phyloP scores from a whole-genome alignment of 1,140 invertebrate genomes.

The Sinella curviseta region DNA sequence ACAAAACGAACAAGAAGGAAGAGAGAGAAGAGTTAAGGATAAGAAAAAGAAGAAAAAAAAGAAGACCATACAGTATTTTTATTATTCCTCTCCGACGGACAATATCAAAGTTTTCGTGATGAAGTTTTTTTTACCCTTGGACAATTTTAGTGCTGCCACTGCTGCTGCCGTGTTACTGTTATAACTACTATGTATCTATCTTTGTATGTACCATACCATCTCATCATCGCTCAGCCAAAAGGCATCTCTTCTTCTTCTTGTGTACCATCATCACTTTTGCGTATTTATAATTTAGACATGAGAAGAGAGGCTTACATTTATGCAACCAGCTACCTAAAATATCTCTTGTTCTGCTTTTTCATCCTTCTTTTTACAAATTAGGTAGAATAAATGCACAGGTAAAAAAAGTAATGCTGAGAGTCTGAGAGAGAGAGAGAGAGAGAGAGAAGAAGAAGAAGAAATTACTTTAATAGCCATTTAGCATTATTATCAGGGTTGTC shows the following conservation, averaged over 20 bases:
- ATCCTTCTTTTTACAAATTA: neutral
- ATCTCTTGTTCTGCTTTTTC: neutral
- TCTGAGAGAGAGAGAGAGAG: no score
- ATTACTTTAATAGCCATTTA: no score
- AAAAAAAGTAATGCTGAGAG: neutral
- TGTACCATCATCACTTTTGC: neutral
- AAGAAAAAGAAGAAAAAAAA: neutral
- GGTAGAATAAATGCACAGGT: neutral
- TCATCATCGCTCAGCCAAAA: neutral
- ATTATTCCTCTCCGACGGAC: constrained; percentile 19
- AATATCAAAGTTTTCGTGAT: constrained; percentile 24
- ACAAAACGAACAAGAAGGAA: neutral
- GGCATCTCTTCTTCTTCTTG: neutral
- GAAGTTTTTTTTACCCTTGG: constrained; percentile 21
- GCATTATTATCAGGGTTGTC: no score
- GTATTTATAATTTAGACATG: no score
- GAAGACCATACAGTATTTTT: constrained; percentile 15
- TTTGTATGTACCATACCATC: no score
- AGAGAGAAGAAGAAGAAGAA: no score
- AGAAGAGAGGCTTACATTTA: no score
- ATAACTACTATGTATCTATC: no score
- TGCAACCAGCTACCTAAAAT: no score
- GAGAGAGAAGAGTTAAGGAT: no score
- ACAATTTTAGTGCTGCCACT: constrained; percentile 17
- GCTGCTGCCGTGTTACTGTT: neutral